Conservation (phyloP, 2,113 vertebrate genomes). For the Stomatorhinus ivindoensis region DNA sequence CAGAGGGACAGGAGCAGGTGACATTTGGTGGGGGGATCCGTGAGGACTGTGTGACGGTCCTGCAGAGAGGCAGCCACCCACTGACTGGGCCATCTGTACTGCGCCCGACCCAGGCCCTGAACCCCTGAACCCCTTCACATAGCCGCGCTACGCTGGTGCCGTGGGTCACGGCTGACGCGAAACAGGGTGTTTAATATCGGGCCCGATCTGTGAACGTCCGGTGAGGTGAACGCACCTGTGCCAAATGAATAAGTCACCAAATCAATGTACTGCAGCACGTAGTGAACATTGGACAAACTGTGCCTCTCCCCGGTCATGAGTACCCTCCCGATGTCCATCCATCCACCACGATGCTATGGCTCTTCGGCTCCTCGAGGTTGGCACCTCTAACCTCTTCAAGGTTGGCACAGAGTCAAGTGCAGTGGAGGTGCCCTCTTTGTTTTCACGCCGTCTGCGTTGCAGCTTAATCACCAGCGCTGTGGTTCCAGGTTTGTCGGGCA, state of each 20-base stretch:
- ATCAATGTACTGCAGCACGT: neutral
- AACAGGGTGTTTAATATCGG: neutral
- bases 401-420: neutral
- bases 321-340: neutral
- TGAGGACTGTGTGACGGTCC: slow-evolving; percentile 32
- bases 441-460: neutral
- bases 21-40: slow-evolving; percentile 35
- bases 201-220: no score
- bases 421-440: neutral
- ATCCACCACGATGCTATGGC: neutral
- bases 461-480: neutral
- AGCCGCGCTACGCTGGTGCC: neutral
- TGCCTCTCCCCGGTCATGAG: neutral
- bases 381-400: neutral
- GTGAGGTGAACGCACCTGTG: neutral
- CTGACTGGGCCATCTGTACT: slow-evolving; percentile 30
- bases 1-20: slow-evolving; percentile 31
- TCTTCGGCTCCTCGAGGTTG: neutral
- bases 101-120: neutral
- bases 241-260: neutral
- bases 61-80: slow-evolving; percentile 25
- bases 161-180: neutral
- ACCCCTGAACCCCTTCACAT: neutral
- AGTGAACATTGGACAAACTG: neutral
- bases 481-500: slow-evolving; percentile 68